Base-by-base conservation (phyloP, 2,797 vertebrate species). In the Moxostoma hubbsi region DNA sequence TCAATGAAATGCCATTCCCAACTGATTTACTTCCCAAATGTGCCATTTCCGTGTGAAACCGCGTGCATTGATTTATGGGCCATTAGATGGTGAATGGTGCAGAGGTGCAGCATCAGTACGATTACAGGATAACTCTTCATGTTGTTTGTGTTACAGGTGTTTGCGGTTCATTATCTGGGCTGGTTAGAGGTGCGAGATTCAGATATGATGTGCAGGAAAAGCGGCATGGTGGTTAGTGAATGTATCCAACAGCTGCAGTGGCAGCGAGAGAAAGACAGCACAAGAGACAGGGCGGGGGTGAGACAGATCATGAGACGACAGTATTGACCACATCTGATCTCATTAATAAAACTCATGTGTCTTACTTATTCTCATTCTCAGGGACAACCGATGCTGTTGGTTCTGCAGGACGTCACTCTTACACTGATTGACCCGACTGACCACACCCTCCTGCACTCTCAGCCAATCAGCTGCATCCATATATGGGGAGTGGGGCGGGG, bases 161-260 rank as follows among this genome's bases (percentile, higher is more conserved):
- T 98, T 1, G 95, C 96, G 1, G 97, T 99, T 55, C 95, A 96
- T 36, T 98, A 97, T 53, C 91, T 99, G 90, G 98, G 98, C 73
- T 99, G 97, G 98, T 94, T 98, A 77, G 97, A 99, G 92, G 98
- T 99, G 94, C 95, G 95, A 1, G 97, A 99, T 84, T 94, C 95
- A 66, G 97, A 99, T 89, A 90, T 99, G 45, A 93, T 93, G 16
- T 95, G 96, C 11, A 96, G 96, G 5, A 95, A 96, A 83, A 98
- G 97, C 89, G 97, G 97, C 0, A 88, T 97, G 45, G 95, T 96
- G 0, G 95, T 99, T 69, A 96, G 97, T 86, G 97, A 98, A 87
- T 99, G 98, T 72, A 98, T 99, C 92, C 90, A 97, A 72, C 97
- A 98, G 80, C 94, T 99, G 66, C 98, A 96, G 50, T 55, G 47